Evolutionary conservation across 2,797 vertebrate species (phyloP).

Genomic region (Molossus alvarezi): DNA sequence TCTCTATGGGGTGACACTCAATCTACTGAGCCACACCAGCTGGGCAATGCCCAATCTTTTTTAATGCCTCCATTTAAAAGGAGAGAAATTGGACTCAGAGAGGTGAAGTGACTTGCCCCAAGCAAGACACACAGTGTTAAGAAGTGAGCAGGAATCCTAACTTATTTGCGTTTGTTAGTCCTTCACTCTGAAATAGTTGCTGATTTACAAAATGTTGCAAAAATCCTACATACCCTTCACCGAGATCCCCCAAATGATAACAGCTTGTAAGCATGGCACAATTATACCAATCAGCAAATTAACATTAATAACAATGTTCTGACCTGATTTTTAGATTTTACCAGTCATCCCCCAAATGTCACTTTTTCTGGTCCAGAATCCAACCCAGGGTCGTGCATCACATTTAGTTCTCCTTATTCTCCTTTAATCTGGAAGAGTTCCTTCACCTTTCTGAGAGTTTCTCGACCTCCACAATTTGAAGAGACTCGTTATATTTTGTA

Average conservation of each 20-base stretch:
- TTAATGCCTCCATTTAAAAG: background rate
- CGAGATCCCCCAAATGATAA: background rate
- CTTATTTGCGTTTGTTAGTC: background rate
- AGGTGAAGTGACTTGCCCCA: background rate
- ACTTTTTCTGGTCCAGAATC: background rate
- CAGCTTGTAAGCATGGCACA: background rate
- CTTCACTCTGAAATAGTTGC: conserved; percentile 31
- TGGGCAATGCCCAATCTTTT: background rate
- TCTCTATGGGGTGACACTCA: too few species aligned
- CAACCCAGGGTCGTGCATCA: rapidly evolving
- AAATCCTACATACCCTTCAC: background rate
- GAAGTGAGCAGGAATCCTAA: background rate
- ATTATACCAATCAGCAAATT: background rate
- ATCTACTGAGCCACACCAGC: too few species aligned
- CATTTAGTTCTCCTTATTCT: background rate
- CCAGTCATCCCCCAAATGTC: background rate
- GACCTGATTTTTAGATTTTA: background rate
- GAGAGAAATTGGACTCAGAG: conserved; percentile 14
- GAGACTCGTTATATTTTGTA: background rate
- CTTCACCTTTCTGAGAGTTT: background rate
- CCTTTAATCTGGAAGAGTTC: background rate
- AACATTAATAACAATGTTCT: background rate
- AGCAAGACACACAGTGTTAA: background rate
- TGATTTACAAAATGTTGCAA: background rate
- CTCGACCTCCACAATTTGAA: conserved; percentile 11